Evolutionary conservation across 2,888 invertebrate genomes (phyloP).

Genomic region (Tolmerus cingulatus): DNA sequence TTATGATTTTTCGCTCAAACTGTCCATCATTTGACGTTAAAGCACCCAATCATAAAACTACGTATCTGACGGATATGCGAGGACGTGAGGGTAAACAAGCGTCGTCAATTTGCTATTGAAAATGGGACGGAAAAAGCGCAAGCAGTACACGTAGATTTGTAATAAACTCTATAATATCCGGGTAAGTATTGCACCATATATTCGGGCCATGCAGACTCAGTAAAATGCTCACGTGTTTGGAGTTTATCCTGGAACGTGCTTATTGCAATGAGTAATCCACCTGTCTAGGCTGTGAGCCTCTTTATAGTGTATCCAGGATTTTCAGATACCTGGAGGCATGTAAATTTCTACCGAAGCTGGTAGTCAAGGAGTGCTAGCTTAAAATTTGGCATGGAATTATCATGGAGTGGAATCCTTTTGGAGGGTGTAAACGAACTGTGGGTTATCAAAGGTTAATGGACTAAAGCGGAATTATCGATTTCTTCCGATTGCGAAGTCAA

Average conservation of each 20-base stretch:
- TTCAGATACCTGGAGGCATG: slow-evolving; percentile 24
- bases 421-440: background rate
- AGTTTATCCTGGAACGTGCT: slow-evolving; percentile 40
- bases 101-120: background rate
- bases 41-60: slow-evolving; percentile 17
- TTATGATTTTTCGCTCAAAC: background rate
- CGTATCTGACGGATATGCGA: background rate
- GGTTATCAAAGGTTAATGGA: slow-evolving; percentile 4
- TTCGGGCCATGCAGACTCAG: slow-evolving; percentile 26
- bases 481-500: background rate
- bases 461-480: slow-evolving; percentile 20
- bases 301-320: slow-evolving; percentile 25
- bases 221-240: slow-evolving; percentile 37
- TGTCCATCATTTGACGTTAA: slow-evolving; percentile 40
- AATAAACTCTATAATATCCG: slow-evolving; percentile 40
- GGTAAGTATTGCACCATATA: slow-evolving; percentile 28
- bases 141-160: slow-evolving; percentile 31
- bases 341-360: background rate
- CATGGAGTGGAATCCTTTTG: background rate
- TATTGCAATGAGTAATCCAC: slow-evolving; percentile 42
- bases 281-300: slow-evolving; percentile 27
- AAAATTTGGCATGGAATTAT: slow-evolving; percentile 6
- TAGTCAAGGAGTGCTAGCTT: slow-evolving; percentile 7
- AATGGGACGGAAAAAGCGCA: background rate
- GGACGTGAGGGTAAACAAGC: slow-evolving; percentile 10